These are phyloP conservation scores for Perithous albicinctus DNA, from an alignment of 2,888 invertebrate species.

Conservation along the genomic window DNA sequence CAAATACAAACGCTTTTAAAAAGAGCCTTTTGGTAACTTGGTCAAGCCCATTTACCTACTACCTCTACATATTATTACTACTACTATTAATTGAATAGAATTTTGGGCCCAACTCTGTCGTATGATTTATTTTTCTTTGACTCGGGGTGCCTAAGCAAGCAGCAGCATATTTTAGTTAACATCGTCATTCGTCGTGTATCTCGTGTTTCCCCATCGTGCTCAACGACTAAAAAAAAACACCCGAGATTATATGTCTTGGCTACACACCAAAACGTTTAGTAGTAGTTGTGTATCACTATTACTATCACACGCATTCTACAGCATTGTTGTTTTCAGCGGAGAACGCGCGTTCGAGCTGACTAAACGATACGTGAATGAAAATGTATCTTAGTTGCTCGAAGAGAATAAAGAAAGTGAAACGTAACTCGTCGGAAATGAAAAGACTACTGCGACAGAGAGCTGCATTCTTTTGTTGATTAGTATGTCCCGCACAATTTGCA, in stretches of 20 bases:
- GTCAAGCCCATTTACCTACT: conserved; percentile 37
- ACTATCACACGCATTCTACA: conserved; percentile 76
- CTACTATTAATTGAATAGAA: conserved; percentile 20
- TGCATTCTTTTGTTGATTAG: not conserved
- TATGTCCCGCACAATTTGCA: not conserved
- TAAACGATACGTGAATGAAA: conserved; percentile 67
- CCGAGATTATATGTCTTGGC: conserved; percentile 47
- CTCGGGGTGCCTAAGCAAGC: conserved; percentile 5
- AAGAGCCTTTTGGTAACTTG: conserved; percentile 21
- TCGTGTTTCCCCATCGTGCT: conserved; percentile 50
- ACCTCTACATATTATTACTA: conserved; percentile 17
- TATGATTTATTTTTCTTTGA: conserved; percentile 29
- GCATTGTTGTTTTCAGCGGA: conserved; percentile 83
- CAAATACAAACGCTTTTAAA: conserved; percentile 27
- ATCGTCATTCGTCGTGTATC: conserved; percentile 48
- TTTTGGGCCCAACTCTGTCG: conserved; percentile 12
- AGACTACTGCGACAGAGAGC: not conserved
- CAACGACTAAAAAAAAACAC: conserved; percentile 40
- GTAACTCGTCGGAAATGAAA: not conserved
- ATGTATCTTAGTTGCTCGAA: conserved; percentile 67
- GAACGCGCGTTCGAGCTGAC: conserved; percentile 70
- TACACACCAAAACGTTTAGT: conserved; percentile 46
- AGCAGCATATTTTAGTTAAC: conserved; percentile 28
- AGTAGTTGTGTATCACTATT: conserved; percentile 53
- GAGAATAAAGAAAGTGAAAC: conserved; percentile 68